Percentiles rank a stretch among this genome's conserved stretches.
phyloP scores from a whole-genome alignment of 2,888 invertebrate species.

The Mactromeris polynyma region DNA sequence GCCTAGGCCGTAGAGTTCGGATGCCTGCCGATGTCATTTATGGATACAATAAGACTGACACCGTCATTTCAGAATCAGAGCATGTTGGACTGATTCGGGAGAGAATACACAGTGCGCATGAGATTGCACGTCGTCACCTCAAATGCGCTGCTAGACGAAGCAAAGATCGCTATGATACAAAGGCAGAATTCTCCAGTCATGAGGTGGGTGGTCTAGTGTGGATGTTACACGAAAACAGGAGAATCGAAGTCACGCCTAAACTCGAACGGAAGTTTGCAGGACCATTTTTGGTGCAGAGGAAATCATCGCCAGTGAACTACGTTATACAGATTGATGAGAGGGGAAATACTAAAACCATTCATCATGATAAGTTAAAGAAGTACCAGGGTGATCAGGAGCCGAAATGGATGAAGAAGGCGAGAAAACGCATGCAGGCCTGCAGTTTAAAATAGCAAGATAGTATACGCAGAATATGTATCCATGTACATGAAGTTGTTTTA shows the following conservation, averaged over 20 bases:
- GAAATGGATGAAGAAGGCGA: no score
- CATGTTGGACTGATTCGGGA: not conserved
- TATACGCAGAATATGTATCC: no score
- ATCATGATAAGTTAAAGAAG: conserved; percentile 44
- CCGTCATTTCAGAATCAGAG: not conserved
- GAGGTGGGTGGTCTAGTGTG: not conserved
- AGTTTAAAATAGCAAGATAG: no score
- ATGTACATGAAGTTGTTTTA: no score
- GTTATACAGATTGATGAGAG: not conserved
- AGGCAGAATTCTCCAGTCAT: not conserved
- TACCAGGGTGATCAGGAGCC: conserved; percentile 28
- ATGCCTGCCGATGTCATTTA: not conserved
- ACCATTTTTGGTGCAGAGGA: conserved; percentile 15
- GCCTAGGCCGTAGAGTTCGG: not conserved
- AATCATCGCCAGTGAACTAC: conserved; percentile 25
- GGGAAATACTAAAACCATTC: conserved; percentile 1
- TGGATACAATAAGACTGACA: not conserved
- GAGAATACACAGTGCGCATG: conserved; percentile 36
- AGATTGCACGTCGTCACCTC: conserved; percentile 24
- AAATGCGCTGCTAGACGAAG: not conserved
- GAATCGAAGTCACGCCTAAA: not conserved
- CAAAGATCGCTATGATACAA: conserved; percentile 44
- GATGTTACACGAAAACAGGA: conserved; percentile 3
- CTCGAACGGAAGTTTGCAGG: conserved; percentile 29
- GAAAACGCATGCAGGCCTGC: no score